Evolutionary conservation across 2,113 vertebrate species (phyloP).

Genomic region (Myrmecophaga tridactyla): DNA sequence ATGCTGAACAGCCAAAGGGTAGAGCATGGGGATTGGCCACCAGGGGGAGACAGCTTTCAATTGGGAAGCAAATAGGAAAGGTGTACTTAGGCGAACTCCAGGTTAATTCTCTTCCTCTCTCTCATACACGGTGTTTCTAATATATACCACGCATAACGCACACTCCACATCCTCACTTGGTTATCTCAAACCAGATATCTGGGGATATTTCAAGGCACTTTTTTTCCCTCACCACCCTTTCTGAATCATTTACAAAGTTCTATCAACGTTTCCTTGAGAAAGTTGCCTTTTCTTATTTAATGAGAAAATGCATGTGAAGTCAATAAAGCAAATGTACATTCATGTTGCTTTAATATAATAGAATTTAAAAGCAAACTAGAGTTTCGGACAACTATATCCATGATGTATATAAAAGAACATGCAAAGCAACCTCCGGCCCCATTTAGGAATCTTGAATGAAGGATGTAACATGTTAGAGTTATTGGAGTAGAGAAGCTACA

Average conservation of each 20-base stretch:
- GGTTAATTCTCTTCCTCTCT: background rate
- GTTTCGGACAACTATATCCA: background rate
- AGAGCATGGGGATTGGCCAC: background rate
- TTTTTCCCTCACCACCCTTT: background rate
- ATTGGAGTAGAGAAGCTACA: background rate
- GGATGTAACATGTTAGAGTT: background rate
- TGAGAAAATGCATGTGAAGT: background rate
- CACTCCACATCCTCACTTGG: background rate
- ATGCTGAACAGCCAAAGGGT: accelerated
- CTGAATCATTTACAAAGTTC: background rate
- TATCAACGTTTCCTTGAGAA: background rate
- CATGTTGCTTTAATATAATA: background rate
- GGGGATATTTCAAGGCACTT: background rate
- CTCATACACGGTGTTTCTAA: background rate
- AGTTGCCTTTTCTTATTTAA: background rate
- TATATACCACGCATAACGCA: accelerated
- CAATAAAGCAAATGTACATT: background rate
- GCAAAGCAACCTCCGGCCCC: background rate
- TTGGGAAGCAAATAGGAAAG: background rate
- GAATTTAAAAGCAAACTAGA: background rate
- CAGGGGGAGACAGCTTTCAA: background rate
- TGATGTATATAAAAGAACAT: background rate
- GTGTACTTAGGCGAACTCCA: background rate
- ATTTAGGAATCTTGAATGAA: background rate
- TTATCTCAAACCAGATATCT: background rate